Percentiles rank a stretch among this genome's conserved stretches.
phyloP scores from a whole-genome alignment of 2,797 vertebrate genomes.

The Nothura maculosa region DNA sequence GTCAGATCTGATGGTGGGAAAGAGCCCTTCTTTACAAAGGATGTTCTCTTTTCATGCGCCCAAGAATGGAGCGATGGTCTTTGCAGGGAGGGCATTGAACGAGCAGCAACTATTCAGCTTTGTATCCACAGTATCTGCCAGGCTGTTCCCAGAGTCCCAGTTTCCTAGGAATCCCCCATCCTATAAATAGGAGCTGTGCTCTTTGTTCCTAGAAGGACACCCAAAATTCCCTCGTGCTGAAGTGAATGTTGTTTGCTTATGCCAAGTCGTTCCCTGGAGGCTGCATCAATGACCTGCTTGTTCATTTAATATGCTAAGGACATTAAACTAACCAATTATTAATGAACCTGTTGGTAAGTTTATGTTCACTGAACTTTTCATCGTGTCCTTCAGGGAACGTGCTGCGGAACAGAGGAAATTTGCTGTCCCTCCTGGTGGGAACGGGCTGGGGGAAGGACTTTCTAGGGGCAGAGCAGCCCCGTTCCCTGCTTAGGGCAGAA shows the following conservation, averaged over 20 bases:
- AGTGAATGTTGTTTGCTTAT: neutral
- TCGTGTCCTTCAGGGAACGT: neutral
- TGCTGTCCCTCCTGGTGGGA: neutral
- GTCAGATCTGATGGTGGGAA: constrained; percentile 70
- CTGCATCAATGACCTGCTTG: constrained; percentile 64
- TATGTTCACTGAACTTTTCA: neutral
- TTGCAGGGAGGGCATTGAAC: constrained; percentile 22
- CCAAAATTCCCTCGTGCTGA: constrained; percentile 15
- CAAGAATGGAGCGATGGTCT: constrained; percentile 4
- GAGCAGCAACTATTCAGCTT: constrained; percentile 50
- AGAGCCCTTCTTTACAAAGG: constrained; percentile 39
- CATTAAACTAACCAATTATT: constrained; percentile 27
- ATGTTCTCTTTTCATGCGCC: constrained; percentile 6
- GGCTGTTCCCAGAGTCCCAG: constrained; percentile 5
- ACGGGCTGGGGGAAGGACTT: neutral
- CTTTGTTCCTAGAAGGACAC: constrained; percentile 11
- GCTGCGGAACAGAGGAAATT: neutral
- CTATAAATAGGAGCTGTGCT: neutral
- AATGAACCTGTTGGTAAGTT: constrained; percentile 29
- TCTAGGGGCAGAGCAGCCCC: neutral
- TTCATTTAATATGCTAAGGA: neutral
- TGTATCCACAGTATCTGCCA: neutral
- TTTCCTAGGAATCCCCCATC: constrained; percentile 53
- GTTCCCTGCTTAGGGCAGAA: neutral
- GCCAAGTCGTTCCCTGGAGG: constrained; percentile 19